Base-by-base conservation (phyloP, 2,888 invertebrate genomes). In the Tenthredo amoena region DNA sequence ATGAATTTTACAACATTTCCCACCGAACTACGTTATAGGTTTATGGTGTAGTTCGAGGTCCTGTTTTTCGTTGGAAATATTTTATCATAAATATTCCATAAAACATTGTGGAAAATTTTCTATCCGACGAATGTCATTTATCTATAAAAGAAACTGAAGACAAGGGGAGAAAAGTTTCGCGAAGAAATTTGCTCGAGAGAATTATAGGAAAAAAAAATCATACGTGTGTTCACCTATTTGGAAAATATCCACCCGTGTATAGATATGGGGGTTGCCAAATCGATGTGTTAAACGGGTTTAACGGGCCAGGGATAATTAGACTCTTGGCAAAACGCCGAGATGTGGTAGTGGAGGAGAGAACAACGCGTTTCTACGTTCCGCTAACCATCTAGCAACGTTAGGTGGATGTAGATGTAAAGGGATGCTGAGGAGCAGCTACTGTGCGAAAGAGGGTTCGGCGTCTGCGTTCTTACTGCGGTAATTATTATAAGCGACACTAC, bases 251-350 rank as follows among this genome's bases (percentile, higher is more conserved):
- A 62, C 10, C 21, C 18, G n/a, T 4, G 26, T 58, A 58, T 58
- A 62, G 26, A 62, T 0, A 1, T 62, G 15, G 68, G 68, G 34
- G 31, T 55, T 77, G 77, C n/a, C 26, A 43, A 43, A 31, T 86
- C 68, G 76, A 91, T 91, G 90, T 88, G 89, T 90, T 91, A 92
- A 92, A 92, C 90, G 92, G 88, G 91, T 89, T 92, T 90, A 92
- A 92, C 91, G 91, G 90, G 88, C 89, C 90, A 90, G 89, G 91
- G 91, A 92, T 92, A 92, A 92, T 92, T 92, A 92, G 91, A 89
- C 88, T 91, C 89, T 91, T 92, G 92, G 92, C 92, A 90, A 86
- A 87, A 87, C 88, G 92, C 92, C 92, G 90, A 92, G 89, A 15
- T 86, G 86, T 86, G 55, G 55, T 55, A 55, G 55, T n/a, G 7